Percentiles rank a stretch among this genome's conserved stretches.
Evolutionary conservation across 2,113 vertebrate species (phyloP).

Genomic region (Dasyurus viverrinus): DNA sequence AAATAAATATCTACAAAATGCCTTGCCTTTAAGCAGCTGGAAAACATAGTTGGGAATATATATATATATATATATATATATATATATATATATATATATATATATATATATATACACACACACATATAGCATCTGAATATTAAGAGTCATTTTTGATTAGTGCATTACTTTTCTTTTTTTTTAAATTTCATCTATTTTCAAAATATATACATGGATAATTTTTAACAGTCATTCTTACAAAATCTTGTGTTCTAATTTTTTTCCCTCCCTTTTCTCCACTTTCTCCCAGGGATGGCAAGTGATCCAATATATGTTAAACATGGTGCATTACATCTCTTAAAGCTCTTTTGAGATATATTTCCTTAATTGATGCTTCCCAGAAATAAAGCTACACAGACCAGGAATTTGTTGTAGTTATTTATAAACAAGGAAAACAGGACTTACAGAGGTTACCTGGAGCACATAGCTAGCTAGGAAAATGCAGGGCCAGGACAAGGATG

Average conservation of each 20-base stretch:
- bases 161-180: neutral
- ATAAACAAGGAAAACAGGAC: neutral
- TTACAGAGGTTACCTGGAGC: neutral
- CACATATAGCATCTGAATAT: neutral
- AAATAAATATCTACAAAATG: conserved; percentile 1
- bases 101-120: too few species aligned
- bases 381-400: neutral
- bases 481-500: too few species aligned
- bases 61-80: neutral
- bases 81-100: too few species aligned
- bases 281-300: too few species aligned
- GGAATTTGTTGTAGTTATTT: neutral
- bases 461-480: too few species aligned
- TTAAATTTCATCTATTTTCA: too few species aligned
- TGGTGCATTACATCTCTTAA: neutral
- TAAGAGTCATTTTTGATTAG: neutral
- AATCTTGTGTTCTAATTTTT: too few species aligned
- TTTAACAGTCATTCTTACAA: too few species aligned
- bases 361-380: neutral
- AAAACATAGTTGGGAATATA: neutral
- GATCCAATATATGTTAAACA: too few species aligned
- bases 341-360: neutral
- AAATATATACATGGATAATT: too few species aligned
- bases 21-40: neutral
- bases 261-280: too few species aligned